Evolutionary conservation across 2,888 invertebrate species (phyloP).

Genomic region (Meta bourneti): DNA sequence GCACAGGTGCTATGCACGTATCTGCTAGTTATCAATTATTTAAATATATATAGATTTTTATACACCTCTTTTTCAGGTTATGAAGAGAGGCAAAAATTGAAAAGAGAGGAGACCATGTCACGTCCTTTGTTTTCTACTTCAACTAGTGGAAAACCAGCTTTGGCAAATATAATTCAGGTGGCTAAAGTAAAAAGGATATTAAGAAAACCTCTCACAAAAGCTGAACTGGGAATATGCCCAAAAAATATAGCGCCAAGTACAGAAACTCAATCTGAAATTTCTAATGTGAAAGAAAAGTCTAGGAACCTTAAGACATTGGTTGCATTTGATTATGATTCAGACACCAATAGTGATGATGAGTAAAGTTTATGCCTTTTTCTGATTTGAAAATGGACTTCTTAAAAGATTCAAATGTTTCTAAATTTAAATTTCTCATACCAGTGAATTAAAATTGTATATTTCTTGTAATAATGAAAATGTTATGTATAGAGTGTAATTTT

Average conservation of each 20-base stretch:
- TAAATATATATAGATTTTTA: no score
- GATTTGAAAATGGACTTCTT: no score
- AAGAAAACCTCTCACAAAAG: slow-evolving; percentile 45
- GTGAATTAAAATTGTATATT: no score
- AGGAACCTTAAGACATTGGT: slow-evolving; percentile 43
- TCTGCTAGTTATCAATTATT: background rate
- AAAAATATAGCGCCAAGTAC: slow-evolving; percentile 1
- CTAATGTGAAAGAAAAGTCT: background rate
- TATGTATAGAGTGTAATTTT: no score
- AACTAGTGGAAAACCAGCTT: background rate
- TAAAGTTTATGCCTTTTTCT: no score
- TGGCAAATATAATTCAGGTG: slow-evolving; percentile 37
- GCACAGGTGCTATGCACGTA: background rate
- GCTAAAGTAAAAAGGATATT: slow-evolving; percentile 43
- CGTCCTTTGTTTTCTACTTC: slow-evolving; percentile 56
- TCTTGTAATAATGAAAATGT: no score
- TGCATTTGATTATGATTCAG: slow-evolving; percentile 70
- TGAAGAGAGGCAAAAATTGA: slow-evolving; percentile 61
- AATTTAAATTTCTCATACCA: no score
- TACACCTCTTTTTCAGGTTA: slow-evolving; percentile 22
- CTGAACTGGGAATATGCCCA: slow-evolving; percentile 48
- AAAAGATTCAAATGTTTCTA: no score
- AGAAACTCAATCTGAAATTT: background rate
- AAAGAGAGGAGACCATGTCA: slow-evolving; percentile 61
- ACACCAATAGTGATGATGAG: slow-evolving; percentile 37